Conservation (phyloP, 2,113 vertebrate species). For the Ochotona princeps region DNA sequence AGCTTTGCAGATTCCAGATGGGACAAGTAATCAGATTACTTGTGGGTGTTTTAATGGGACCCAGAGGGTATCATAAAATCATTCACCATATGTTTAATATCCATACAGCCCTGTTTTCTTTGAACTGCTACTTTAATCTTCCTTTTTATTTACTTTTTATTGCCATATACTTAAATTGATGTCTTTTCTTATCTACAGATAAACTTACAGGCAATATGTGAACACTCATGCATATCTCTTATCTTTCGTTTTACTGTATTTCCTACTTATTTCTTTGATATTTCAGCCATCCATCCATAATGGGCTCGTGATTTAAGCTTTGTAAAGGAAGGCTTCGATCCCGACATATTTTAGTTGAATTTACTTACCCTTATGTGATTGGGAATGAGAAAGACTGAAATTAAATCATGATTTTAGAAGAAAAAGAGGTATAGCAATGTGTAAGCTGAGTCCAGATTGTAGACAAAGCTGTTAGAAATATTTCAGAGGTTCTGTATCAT, state of each 20-base stretch:
- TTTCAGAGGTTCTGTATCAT: neutral
- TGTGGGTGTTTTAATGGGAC: conserved; percentile 72
- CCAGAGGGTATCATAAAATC: conserved; percentile 76
- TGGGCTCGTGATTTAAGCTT: neutral
- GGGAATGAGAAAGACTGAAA: neutral
- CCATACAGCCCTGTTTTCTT: conserved; percentile 66
- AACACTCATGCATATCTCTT: neutral
- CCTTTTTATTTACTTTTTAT: conserved; percentile 79
- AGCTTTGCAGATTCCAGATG: conserved; percentile 74
- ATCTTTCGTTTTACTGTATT: conserved; percentile 54
- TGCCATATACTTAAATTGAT: conserved; percentile 67
- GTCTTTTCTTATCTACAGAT: conserved; percentile 70
- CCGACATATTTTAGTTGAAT: neutral
- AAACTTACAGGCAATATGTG: conserved; percentile 58
- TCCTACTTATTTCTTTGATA: conserved; percentile 44
- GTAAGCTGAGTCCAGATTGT: neutral
- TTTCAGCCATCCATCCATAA: neutral
- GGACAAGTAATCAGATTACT: conserved; percentile 77
- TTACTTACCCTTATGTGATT: neutral
- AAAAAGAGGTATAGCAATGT: neutral
- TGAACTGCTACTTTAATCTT: conserved; percentile 76
- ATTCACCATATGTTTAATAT: conserved; percentile 71
- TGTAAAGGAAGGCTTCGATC: neutral
- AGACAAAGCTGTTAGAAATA: neutral
- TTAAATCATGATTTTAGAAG: neutral